Conservation (phyloP, 2,888 invertebrate species). For the Mesorhabditis sp. region DNA sequence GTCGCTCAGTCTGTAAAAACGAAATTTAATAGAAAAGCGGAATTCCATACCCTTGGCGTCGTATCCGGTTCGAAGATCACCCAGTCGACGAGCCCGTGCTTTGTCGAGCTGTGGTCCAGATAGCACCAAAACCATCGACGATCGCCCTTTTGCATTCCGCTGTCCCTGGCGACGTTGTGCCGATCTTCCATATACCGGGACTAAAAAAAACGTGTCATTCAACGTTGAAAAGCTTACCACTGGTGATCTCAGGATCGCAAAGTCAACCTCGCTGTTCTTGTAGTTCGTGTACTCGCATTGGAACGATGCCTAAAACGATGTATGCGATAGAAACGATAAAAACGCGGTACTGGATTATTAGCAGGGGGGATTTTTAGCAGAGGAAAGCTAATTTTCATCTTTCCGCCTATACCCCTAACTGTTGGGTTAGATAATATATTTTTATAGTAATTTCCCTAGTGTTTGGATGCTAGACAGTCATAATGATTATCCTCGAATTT, state of each 20-base stretch:
- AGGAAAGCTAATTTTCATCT: no score
- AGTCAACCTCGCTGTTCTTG: not conserved
- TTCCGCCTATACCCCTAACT: no score
- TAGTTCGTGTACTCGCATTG: not conserved
- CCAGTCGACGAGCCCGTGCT: not conserved
- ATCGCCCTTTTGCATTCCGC: not conserved
- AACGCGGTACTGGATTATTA: no score
- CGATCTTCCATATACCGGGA: not conserved
- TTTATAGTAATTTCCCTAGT: no score
- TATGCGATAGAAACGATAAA: no score
- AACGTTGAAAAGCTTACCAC: not conserved
- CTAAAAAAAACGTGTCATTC: not conserved
- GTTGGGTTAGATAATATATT: no score
- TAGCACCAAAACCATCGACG: slow-evolving; percentile 1
- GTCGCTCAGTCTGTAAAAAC: no score
- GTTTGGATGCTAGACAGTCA: no score
- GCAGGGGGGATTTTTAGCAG: no score
- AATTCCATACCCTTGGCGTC: no score
- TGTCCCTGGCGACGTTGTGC: not conserved
- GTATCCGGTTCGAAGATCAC: not conserved
- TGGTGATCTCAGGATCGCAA: not conserved
- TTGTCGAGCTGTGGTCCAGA: not conserved
- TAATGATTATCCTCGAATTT: no score
- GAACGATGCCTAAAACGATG: not conserved
- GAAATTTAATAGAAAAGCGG: no score